Conservation (phyloP, 2,113 vertebrate genomes). For the Junco hyemalis region DNA sequence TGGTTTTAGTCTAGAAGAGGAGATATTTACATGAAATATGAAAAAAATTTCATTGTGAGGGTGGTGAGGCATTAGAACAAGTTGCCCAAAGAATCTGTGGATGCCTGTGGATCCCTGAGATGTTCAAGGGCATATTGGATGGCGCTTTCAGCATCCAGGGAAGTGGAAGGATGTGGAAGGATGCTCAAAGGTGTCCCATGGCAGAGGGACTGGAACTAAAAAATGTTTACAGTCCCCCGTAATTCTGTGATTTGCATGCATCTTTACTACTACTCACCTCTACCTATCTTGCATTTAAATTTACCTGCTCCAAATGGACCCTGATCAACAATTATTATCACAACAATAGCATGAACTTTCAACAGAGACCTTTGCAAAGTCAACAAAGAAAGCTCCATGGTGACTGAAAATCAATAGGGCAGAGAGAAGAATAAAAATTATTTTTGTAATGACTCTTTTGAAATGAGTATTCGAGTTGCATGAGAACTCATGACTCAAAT, state of each 20-base stretch:
- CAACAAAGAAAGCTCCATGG: constrained; percentile 33
- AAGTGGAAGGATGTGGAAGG: too few species aligned
- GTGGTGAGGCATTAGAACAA: neutral
- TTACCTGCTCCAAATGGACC: neutral
- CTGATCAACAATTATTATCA: neutral
- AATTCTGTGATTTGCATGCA: neutral
- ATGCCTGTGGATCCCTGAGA: neutral
- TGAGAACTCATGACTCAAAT: constrained; percentile 42
- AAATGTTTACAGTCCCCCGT: neutral
- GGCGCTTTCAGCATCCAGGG: neutral
- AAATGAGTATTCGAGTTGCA: constrained; percentile 60
- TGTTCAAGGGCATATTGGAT: neutral
- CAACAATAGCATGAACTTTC: constrained; percentile 10
- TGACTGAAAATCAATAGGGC: constrained; percentile 35
- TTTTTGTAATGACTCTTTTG: constrained; percentile 58
- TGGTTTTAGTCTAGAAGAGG: neutral
- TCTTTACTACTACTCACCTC: neutral
- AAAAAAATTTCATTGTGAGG: neutral
- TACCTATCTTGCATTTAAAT: neutral
- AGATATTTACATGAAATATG: neutral
- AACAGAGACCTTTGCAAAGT: constrained; percentile 5
- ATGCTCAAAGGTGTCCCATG: neutral
- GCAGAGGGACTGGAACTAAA: neutral
- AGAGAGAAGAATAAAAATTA: constrained; percentile 39
- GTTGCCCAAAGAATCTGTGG: neutral